Evolutionary conservation across 35 echinoderm and acorn worm species (phyloP).

Genomic region (Chiridota heheva): DNA sequence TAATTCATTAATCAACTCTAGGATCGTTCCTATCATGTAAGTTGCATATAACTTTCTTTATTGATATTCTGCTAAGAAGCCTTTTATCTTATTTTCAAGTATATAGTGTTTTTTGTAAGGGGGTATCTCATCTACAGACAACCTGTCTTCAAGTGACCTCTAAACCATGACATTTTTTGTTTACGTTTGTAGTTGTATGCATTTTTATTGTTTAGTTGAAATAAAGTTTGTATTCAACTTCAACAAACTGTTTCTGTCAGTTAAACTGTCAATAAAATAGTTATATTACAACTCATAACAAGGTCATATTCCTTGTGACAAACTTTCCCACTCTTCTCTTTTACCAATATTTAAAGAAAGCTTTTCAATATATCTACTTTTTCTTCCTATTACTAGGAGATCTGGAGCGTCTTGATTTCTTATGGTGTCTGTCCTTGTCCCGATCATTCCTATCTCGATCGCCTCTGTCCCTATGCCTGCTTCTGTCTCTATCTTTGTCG

Average conservation of each 20-base stretch:
- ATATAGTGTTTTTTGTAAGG: neutral
- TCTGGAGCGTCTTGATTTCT: constrained; percentile 57
- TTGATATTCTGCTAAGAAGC: too few species aligned
- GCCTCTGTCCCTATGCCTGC: constrained; percentile 55
- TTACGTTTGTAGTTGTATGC: too few species aligned
- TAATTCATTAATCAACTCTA: constrained; percentile 1
- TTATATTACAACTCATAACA: neutral
- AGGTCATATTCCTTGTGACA: neutral
- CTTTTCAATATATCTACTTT: constrained; percentile 11
- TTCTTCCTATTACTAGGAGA: constrained; percentile 60
- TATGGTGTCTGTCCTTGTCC: constrained; percentile 31
- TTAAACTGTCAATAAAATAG: neutral
- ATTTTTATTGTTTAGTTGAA: too few species aligned
- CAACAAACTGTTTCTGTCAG: neutral
- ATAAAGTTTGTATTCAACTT: neutral
- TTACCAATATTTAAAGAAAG: neutral
- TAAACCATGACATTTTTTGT: too few species aligned
- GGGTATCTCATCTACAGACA: too few species aligned
- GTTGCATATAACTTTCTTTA: too few species aligned
- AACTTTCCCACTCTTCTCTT: constrained; percentile 15
- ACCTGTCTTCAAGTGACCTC: too few species aligned
- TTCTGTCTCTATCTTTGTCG: constrained; percentile 43
- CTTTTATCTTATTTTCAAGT: neutral
- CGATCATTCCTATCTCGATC: constrained; percentile 26
- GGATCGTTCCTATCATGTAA: neutral